Evolutionary conservation across 2,797 vertebrate species (phyloP).

Genomic region (Erethizon dorsatum): DNA sequence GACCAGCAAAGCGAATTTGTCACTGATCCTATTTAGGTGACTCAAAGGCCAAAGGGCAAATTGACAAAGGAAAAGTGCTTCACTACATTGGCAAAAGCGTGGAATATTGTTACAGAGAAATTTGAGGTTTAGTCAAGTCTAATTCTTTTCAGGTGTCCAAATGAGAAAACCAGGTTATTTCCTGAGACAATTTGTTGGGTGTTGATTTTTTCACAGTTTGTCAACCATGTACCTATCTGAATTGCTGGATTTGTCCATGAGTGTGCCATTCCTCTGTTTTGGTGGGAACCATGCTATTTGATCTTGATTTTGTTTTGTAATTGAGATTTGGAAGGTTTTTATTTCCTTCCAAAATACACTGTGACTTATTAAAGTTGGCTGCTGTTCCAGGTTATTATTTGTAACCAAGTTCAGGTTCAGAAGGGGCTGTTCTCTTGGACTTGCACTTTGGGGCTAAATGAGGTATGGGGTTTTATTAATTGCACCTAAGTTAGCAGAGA

Average conservation of each 20-base stretch:
- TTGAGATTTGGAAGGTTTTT: slow-evolving; percentile 10
- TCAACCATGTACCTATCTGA: neutral
- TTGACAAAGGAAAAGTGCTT: slow-evolving; percentile 2
- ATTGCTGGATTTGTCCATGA: neutral
- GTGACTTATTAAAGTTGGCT: slow-evolving; percentile 50
- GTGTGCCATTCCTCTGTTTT: neutral
- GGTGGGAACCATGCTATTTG: neutral
- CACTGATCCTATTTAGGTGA: neutral
- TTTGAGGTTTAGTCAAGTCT: neutral
- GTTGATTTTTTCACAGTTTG: neutral
- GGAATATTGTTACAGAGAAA: neutral
- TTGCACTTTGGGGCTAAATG: slow-evolving; percentile 52
- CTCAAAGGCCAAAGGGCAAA: neutral
- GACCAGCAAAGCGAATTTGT: neutral
- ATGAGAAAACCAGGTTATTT: neutral
- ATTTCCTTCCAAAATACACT: slow-evolving; percentile 14
- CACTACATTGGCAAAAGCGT: neutral
- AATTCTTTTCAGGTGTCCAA: slow-evolving; percentile 9
- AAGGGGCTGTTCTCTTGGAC: slow-evolving; percentile 72
- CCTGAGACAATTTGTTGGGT: neutral
- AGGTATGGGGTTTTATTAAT: slow-evolving; percentile 62
- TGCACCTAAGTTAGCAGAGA: slow-evolving; percentile 40
- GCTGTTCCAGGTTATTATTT: neutral
- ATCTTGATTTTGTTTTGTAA: neutral
- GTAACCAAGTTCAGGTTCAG: slow-evolving; percentile 58